A percentile compares a stretch with the other conserved stretches of the same genome.
Evolutionary conservation across 2,888 invertebrate genomes (phyloP).

Genomic region (Epinotia ramella): DNA sequence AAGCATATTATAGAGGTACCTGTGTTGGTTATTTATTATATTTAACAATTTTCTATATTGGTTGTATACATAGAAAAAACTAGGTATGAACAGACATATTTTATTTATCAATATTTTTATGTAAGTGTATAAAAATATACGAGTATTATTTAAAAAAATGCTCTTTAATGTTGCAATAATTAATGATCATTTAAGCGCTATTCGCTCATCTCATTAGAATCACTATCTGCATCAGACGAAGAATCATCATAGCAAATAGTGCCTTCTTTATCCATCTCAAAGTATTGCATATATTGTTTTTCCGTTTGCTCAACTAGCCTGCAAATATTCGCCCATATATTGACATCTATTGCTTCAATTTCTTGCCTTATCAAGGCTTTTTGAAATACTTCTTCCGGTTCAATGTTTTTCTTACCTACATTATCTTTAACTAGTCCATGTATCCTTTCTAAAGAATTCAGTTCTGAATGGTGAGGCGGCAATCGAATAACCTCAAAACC

Average conservation of each 20-base stretch:
- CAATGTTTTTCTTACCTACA: not conserved
- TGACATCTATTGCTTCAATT: not conserved
- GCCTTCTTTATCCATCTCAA: not conserved
- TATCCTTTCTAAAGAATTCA: not conserved
- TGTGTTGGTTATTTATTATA: too few relatives aligned
- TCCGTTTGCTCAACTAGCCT: not conserved
- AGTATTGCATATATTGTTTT: not conserved
- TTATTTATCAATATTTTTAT: too few relatives aligned
- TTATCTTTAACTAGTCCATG: not conserved
- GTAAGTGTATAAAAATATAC: too few relatives aligned
- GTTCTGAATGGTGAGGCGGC: not conserved
- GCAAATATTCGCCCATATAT: not conserved
- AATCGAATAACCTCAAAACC: not conserved
- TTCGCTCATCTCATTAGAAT: not conserved
- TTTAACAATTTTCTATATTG: too few relatives aligned
- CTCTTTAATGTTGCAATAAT: not conserved
- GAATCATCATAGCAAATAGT: not conserved
- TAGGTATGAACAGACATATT: too few relatives aligned
- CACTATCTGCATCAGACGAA: not conserved
- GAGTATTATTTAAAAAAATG: not conserved
- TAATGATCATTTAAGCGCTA: not conserved
- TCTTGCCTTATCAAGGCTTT: not conserved
- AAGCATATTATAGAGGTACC: too few relatives aligned
- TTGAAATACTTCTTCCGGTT: not conserved
- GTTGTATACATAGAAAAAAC: too few relatives aligned